Evolutionary conservation across 2,113 vertebrate species (phyloP).

Genomic region (Megaleporinus macrocephalus): DNA sequence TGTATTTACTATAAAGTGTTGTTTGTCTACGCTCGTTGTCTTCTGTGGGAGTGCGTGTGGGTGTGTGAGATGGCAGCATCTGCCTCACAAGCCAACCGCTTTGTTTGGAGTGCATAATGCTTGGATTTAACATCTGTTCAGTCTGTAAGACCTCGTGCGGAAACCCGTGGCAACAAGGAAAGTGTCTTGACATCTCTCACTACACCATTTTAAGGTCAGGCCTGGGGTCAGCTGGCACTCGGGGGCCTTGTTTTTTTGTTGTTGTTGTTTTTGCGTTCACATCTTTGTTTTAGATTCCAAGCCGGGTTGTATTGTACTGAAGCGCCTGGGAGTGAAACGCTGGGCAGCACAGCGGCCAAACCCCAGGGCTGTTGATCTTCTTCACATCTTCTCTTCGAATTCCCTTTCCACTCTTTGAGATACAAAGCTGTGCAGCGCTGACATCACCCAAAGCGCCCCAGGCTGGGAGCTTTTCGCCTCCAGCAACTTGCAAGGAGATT

Average conservation of each 20-base stretch:
- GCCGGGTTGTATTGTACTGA: conserved; percentile 26
- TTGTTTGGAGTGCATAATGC: neutral
- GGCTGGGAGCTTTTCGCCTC: conserved; percentile 15
- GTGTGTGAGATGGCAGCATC: neutral
- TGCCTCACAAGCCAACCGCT: neutral
- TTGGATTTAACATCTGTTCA: neutral
- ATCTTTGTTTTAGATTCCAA: conserved; percentile 35
- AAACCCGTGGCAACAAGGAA: neutral
- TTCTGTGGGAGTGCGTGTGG: neutral
- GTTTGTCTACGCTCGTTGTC: neutral
- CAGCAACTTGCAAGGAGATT: conserved; percentile 7
- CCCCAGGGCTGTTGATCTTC: conserved; percentile 9
- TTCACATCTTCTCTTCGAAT: neutral
- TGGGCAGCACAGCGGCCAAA: neutral
- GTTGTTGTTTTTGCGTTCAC: neutral
- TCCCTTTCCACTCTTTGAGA: conserved; percentile 4
- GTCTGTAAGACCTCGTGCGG: neutral
- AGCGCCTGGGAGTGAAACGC: conserved; percentile 14
- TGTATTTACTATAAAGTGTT: neutral
- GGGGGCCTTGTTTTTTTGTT: too few relatives aligned
- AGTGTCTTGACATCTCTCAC: neutral
- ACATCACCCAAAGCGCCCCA: conserved; percentile 11
- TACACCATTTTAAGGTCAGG: conserved; percentile 15
- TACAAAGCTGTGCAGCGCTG: conserved; percentile 11
- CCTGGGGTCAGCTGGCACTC: conserved; percentile 16